Evolutionary conservation across 2,113 vertebrate genomes (phyloP), one percentile per base, ranked within the genome.

Genomic region (Podiceps cristatus): DNA sequence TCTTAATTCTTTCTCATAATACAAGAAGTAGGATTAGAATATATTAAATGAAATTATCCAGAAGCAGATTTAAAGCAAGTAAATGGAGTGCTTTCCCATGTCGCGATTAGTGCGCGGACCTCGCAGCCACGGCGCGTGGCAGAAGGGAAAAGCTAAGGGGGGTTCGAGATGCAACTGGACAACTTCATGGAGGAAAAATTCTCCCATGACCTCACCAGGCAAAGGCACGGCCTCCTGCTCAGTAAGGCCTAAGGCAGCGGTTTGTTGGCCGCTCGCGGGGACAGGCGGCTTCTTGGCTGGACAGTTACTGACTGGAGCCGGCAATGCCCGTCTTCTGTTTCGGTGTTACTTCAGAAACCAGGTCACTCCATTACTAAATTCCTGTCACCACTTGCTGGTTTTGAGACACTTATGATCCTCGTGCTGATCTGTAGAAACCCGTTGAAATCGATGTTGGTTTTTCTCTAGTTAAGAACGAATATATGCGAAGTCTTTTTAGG

Each of bases 71-170:
- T 25, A 35, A 40, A 73, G 11, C 0, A 2, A 81, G n/a, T 24
- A 29, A 33, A 12, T 14, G 27, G n/a, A 35, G 56, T 35, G 33
- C 22, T 88, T 67, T 69, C 28, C 55, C 5, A 1, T 1, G 7
- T 17, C 8, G 7, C 2, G 4, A 10, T 35, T 14, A 31, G 23
- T 16, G 14, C 2, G 1, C 31, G 40, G 62, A 24, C 11, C 42
- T 37, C 1, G 1, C 28, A 45, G 76, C 33, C 5, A 1, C 0
- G 0, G 28, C 50, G 11, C 0, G 0, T 16, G 25, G 59, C 27
- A 45, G 49, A 4, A 64, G 18, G 28, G 13, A 23, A 67, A 37
- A n/a, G 28, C 37, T 85, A 7, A 19, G n/a, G 16, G 0, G 2
- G 22, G 5, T 42, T 71, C 66, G 18, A 24, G 55, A 7, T 31